Evolutionary conservation across 1,140 invertebrate species (phyloP), one percentile per base, ranked within the genome.

Genomic region (Metaphire vulgaris): DNA sequence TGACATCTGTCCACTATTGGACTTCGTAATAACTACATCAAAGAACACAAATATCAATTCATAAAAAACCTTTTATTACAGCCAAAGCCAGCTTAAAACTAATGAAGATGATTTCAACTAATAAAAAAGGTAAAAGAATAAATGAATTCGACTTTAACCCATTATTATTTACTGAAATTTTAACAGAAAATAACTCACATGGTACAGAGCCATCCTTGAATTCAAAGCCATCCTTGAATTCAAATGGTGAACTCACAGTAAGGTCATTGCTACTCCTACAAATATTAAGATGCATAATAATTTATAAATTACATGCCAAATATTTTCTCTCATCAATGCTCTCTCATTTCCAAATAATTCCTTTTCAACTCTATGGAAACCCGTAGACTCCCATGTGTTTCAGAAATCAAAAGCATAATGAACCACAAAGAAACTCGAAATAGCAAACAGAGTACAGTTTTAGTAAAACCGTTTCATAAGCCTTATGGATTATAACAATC

Each of bases 1-100:
- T 1, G 89, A 84, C 81, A 84, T 83, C n/a, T 82, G 81, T 0
- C 83, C 85, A 79, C 80, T 84, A 72, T 76, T 81, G 29, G 79
- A 76, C 77, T 83, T 85, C 21, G 79, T 79, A 68, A 83, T 75
- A 79, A 82, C 83, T 56, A n/a, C n/a, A n/a, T n/a, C n/a, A 56
- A 56, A 6, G 21, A 56, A 6, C 6, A 56, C 41, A 56, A 56
- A 6, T 56, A 56, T 12, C 41, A 56, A 6, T 56, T 56, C 41
- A 56, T 56, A 56, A 21, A 21, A 56, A 56, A 12, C 41, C 41
- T 56, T 56, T 56, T 21, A 56, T 56, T 21, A 12, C 41, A 56
- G 21, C 21, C 41, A 56, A 56, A 56, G 6, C 21, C 21, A 12
- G 21, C 41, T 56, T 12, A 56, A 56, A 6, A 56, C 6, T 12